Base-by-base conservation (phyloP, 35 echinoderm and acorn worm species). In the Chiridota heheva region DNA sequence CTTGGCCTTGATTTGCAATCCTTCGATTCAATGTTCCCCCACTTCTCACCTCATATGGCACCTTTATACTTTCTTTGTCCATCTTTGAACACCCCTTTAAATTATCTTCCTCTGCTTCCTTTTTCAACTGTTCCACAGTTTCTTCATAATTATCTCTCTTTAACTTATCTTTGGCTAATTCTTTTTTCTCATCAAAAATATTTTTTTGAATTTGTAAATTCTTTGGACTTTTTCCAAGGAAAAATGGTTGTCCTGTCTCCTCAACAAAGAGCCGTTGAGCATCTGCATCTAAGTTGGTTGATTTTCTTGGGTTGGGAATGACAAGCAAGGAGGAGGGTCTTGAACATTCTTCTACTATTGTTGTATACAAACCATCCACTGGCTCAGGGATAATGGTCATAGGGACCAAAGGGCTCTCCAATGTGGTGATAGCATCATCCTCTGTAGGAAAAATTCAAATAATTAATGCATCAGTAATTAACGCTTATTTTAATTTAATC, bases 131-230 rank as follows among this genome's bases (percentile, higher is more conserved):
- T 58, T 78, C 53, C 7, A 60, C 53, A 13, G 75, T 31, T 36
- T 78, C 58, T 24, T 78, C 75, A 7, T 62, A 78, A 62, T 60
- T 78, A 10, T 49, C 58, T 15, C 51, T 62, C 36, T 78, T 78
- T 1, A 78, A 17, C 42, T 61, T 78, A 42, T 78, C 75, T 37
- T 58, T 78, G 17, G 51, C 41, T 10, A 78, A 38, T 40, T 49
- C 75, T 57, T 78, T 58, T 62, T 78, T 78, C 31, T 78, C 75
- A 61, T 78, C 38, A 44, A 78, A 78, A 38, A 78, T 78, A 42
- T 78, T 78, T 27, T 58, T 60, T 13, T 78, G 58, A 10, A 60
- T n/a, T 31, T 78, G 25, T 2, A 74, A 30, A 51, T 33, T 31
- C 8, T 60, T 61, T 7, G 75, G 75, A 40, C 35, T 10, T 40